These are phyloP conservation scores for Eurosta solidaginis DNA, from an alignment of 1,140 invertebrate genomes.

Conservation along the genomic window DNA sequence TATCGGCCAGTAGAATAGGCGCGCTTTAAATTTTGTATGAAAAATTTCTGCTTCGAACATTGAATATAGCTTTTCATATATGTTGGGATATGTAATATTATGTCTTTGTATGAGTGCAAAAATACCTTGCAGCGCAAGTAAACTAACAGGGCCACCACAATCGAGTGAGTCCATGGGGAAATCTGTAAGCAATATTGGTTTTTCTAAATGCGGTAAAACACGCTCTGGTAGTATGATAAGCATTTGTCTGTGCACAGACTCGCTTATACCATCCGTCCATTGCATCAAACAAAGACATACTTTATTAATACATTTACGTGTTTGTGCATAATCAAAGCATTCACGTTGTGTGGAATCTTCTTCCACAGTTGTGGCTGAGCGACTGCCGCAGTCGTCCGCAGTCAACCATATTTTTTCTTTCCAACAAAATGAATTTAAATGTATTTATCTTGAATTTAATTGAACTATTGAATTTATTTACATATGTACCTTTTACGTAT, in stretches of 20 bases:
- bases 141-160: slow-evolving; percentile 79
- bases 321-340: slow-evolving; percentile 56
- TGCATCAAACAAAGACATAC: slow-evolving; percentile 74
- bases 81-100: slow-evolving; percentile 95
- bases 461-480: no score
- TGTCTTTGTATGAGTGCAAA: slow-evolving; percentile 88
- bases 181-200: slow-evolving; percentile 85
- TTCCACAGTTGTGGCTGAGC: no score
- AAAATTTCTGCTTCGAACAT: slow-evolving; percentile 90
- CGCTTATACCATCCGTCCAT: slow-evolving; percentile 65
- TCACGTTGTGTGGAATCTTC: slow-evolving; percentile 29
- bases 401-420: no score
- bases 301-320: slow-evolving; percentile 66
- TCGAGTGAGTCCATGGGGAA: slow-evolving; percentile 90
- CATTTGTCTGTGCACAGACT: slow-evolving; percentile 75
- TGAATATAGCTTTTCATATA: slow-evolving; percentile 91
- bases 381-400: no score
- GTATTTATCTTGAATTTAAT: no score
- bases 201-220: slow-evolving; percentile 78
- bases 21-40: slow-evolving; percentile 84
- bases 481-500: no score
- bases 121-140: slow-evolving; percentile 91
- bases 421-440: no score
- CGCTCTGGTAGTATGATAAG: slow-evolving; percentile 82
- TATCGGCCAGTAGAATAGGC: slow-evolving; percentile 82